These are phyloP conservation scores for Melanaphis sacchari DNA, from an alignment of 1,140 invertebrate species.

Conservation along the genomic window DNA sequence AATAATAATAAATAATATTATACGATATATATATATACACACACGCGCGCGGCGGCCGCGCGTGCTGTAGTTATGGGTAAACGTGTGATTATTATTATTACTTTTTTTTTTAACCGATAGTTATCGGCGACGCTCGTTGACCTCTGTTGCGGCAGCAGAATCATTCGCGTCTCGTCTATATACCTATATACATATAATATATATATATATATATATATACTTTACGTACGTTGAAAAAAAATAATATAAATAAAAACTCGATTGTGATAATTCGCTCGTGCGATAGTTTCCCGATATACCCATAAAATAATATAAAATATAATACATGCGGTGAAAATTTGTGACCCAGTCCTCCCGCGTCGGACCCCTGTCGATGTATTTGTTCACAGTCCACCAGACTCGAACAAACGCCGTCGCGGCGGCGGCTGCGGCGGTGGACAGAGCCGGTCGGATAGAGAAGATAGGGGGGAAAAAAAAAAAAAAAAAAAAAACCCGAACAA, in stretches of 20 bases:
- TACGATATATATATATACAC: too few species aligned
- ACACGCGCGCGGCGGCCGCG: too few species aligned
- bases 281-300: neutral
- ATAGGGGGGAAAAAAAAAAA: neutral
- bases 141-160: neutral
- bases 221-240: neutral
- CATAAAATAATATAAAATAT: neutral
- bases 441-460: neutral
- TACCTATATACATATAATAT: neutral
- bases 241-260: slow-evolving; percentile 27
- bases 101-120: neutral
- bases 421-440: neutral
- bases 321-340: neutral
- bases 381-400: slow-evolving; percentile 27
- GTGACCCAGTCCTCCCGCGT: slow-evolving; percentile 33
- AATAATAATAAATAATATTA: slow-evolving; percentile 3
- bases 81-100: slow-evolving; percentile 14
- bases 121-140: slow-evolving; percentile 21
- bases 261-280: neutral
- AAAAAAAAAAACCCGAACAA: neutral
- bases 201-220: neutral
- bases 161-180: neutral
- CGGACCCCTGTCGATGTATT: slow-evolving; percentile 21
- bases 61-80: neutral
- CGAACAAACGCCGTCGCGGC: neutral